Conservation (phyloP, 2,113 vertebrate species). For the Podilymbus podiceps region DNA sequence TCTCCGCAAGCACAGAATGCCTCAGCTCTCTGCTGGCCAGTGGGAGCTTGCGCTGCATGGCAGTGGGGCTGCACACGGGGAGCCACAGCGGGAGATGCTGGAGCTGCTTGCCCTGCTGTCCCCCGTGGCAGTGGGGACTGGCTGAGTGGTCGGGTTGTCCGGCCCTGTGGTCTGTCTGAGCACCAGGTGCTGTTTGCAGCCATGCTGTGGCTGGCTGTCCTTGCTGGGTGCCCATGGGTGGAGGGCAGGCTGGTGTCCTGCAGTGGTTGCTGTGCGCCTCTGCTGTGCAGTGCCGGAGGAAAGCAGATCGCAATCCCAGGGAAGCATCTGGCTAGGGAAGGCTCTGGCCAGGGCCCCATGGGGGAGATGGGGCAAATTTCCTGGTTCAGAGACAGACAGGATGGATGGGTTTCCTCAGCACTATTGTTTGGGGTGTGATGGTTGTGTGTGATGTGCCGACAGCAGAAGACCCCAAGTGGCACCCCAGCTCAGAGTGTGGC, state of each 20-base stretch:
- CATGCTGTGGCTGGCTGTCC: not conserved
- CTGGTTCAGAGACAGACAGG: not conserved
- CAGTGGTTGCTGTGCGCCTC: not conserved
- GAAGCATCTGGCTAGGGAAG: not conserved
- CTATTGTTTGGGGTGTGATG: not conserved
- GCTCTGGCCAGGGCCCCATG: not conserved
- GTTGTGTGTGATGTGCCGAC: not conserved
- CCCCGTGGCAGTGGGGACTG: not conserved
- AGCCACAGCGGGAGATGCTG: not conserved
- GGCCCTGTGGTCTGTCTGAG: fast-evolving
- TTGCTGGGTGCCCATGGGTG: not conserved
- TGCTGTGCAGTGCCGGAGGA: not conserved
- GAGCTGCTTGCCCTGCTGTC: not conserved
- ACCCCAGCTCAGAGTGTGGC: not conserved
- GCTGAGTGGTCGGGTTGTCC: not conserved
- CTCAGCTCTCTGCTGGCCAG: not conserved
- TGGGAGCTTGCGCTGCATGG: not conserved
- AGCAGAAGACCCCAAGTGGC: not conserved
- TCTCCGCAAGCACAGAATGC: not conserved
- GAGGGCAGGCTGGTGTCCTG: fast-evolving
- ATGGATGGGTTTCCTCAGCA: not conserved
- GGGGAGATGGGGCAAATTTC: not conserved
- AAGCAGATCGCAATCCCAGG: not conserved
- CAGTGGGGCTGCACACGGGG: not conserved
- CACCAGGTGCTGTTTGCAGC: not conserved